Base-by-base conservation (phyloP, 30 jellyfish, hydroid and myxozoan species). In the Pelagia noctiluca region DNA sequence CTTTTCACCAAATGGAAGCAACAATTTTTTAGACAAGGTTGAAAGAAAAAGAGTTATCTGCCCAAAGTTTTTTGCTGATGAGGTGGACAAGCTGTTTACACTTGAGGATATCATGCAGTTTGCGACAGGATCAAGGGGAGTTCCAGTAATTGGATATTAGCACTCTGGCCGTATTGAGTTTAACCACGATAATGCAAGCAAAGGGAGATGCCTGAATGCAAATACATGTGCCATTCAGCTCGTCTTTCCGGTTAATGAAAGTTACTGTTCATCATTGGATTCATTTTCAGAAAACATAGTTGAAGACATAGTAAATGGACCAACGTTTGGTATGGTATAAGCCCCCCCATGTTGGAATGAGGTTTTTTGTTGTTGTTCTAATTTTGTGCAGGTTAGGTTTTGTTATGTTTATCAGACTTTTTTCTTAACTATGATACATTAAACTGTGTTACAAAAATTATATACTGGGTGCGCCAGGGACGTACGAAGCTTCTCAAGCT, bases 31-130 rank as follows among this genome's bases (percentile, higher is more conserved):
- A 52, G 68, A 52, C 68, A 52, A 52, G 68, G 68, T 52, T 52
- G 68, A 52, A 52, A 52, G 68, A 52, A 52, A 52, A 52, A 52
- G 68, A 52, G 68, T 52, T 52, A 52, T 52, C 68, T 52, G 68
- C 68, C 68, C 68, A 52, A 52, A 52, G 26, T 52, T 52, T 8
- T 52, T 52, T 52, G 68, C 68, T 52, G 68, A 52, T 19, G 68
- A 52, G 68, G 68, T 52, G 21, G 68, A 52, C 68, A 52, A 52
- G 68, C 68, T 52, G 68, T 52, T 52, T 52, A 52, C 68, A 52
- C 68, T 52, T 52, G 68, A 52, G 68, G 76, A 63, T 63, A 63
- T 63, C 76, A 63, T 63, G 76, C 76, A 63, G 76, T 63, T 63
- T 63, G 76, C 76, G 13, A 63, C 76, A 8, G 76, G 76, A 63